These are phyloP conservation scores for Sitta carolinensis DNA, from an alignment of 2,797 vertebrate genomes.

Conservation along the genomic window DNA sequence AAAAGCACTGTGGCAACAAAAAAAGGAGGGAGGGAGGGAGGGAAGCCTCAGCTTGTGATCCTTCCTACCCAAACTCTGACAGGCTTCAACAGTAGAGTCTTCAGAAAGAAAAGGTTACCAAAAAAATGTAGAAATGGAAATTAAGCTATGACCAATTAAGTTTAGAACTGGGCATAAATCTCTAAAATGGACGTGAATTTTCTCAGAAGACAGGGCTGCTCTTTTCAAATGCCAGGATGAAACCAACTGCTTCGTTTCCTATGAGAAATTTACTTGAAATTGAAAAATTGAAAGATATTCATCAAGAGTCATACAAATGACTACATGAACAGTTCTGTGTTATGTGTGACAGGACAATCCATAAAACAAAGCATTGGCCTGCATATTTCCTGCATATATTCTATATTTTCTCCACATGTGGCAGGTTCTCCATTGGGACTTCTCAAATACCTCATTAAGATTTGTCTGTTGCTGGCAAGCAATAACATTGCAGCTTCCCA, in stretches of 20 bases:
- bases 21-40: not conserved
- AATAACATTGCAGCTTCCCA: not conserved
- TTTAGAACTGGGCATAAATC: not conserved
- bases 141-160: not conserved
- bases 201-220: not conserved
- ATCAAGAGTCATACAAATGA: not conserved
- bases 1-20: not conserved
- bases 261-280: not conserved
- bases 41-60: not conserved
- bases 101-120: not conserved
- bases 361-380: not conserved
- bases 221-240: not conserved
- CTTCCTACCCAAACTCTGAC: not conserved
- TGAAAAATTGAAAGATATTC: not conserved
- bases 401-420: slow-evolving; percentile 30
- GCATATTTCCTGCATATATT: not conserved
- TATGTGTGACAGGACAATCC: not conserved
- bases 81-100: not conserved
- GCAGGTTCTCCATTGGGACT: not conserved
- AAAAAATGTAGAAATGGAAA: not conserved
- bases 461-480: slow-evolving; percentile 1
- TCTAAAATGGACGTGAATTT: not conserved
- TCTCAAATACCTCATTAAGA: slow-evolving; percentile 35
- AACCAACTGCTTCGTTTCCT: not conserved
- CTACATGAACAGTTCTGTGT: not conserved